These are phyloP conservation scores for Pediacus dermestoides DNA, from an alignment of 2,888 invertebrate genomes.

Conservation along the genomic window DNA sequence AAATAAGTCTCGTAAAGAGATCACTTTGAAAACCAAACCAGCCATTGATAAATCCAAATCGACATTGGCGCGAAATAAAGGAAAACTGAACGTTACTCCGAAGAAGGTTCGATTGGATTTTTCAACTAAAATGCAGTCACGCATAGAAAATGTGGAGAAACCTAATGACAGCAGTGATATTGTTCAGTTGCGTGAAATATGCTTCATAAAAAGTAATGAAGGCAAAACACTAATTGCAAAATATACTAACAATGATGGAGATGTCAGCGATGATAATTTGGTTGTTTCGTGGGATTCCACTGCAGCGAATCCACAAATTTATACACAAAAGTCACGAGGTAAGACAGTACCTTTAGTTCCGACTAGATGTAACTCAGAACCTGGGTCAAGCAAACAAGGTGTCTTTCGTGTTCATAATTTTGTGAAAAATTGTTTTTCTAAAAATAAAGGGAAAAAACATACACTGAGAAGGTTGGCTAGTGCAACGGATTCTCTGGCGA, in stretches of 20 bases:
- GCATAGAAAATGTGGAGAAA: constrained; percentile 14
- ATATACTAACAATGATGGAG: constrained; percentile 35
- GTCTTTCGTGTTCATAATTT: constrained; percentile 43
- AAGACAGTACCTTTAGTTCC: constrained; percentile 14
- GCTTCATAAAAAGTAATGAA: constrained; percentile 43
- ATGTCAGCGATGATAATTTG: constrained; percentile 39
- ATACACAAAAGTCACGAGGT: constrained; percentile 28
- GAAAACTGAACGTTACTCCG: constrained; percentile 11
- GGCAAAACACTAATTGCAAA: constrained; percentile 46
- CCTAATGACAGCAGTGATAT: constrained; percentile 21
- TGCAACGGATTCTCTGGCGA: constrained; percentile 33
- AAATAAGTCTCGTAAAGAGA: constrained; percentile 31
- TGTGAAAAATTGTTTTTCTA: constrained; percentile 35
- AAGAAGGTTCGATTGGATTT: constrained; percentile 12
- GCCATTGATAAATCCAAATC: constrained; percentile 24
- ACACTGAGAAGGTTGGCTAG: constrained; percentile 39
- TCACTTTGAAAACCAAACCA: constrained; percentile 31
- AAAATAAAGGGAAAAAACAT: constrained; percentile 40
- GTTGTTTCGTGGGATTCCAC: constrained; percentile 43
- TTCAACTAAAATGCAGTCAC: constrained; percentile 11
- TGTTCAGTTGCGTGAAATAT: constrained; percentile 44
- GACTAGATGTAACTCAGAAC: constrained; percentile 28
- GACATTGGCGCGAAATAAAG: constrained; percentile 19
- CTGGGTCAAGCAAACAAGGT: constrained; percentile 36
- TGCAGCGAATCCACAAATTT: constrained; percentile 37